Percentiles rank a stretch among this genome's conserved stretches.
These are phyloP conservation scores for Ptychochromis oligacanthus DNA, from an alignment of 2,113 vertebrate genomes.

Conservation along the genomic window DNA sequence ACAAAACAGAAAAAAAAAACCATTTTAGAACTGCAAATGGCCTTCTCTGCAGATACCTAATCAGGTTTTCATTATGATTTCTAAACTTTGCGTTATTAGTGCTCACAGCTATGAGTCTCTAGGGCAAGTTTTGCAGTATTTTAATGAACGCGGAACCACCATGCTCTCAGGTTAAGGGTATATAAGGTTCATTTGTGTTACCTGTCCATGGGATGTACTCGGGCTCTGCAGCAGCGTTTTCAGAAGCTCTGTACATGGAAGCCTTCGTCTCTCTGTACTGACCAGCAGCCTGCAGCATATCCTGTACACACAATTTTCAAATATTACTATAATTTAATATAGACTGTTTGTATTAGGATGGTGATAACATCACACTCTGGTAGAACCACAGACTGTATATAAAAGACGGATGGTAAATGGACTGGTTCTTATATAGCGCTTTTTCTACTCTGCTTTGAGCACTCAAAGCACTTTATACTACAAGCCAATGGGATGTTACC, in stretches of 20 bases:
- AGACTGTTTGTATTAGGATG: not conserved
- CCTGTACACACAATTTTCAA: constrained; percentile 74
- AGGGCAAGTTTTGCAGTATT: not conserved
- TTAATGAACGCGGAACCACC: too few species aligned
- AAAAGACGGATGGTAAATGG: too few species aligned
- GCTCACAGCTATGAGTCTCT: not conserved
- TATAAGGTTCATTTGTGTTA: too few species aligned
- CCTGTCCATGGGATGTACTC: constrained; percentile 97
- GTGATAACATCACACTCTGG: too few species aligned
- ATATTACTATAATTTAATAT: not conserved
- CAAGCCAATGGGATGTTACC: too few species aligned
- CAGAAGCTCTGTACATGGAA: constrained; percentile 85
- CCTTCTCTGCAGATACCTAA: not conserved
- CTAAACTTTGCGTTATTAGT: not conserved
- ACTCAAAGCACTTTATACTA: too few species aligned
- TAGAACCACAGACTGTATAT: too few species aligned
- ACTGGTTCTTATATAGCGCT: too few species aligned
- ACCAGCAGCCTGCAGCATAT: constrained; percentile 90
- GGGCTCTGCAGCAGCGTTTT: constrained; percentile 80
- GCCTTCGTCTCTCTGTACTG: constrained; percentile 89
- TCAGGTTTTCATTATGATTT: not conserved
- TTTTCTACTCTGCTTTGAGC: too few species aligned
- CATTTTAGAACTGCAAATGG: not conserved
- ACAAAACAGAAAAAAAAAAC: accelerated
- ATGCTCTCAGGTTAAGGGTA: too few species aligned